phyloP scores from a whole-genome alignment of 1,140 invertebrate species.

The Limonius californicus region DNA sequence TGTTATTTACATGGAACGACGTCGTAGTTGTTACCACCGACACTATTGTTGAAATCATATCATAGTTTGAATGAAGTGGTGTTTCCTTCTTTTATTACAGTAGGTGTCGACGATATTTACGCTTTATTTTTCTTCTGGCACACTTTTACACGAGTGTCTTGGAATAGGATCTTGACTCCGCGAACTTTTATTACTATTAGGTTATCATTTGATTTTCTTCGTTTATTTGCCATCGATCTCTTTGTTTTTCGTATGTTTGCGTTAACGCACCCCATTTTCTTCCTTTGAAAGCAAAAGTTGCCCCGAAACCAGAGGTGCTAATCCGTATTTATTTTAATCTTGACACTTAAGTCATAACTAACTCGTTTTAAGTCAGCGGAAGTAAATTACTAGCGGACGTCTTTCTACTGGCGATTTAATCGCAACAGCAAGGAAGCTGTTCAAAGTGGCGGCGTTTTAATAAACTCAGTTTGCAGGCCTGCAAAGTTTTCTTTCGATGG shows the following conservation, averaged over 20 bases:
- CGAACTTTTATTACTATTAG: neutral
- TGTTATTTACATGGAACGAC: neutral
- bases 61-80: constrained; percentile 21
- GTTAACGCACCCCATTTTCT: neutral
- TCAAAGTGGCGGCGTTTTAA: too few relatives aligned
- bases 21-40: constrained; percentile 26
- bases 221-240: neutral
- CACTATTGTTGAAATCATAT: constrained; percentile 40
- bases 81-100: constrained; percentile 8
- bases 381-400: too few relatives aligned
- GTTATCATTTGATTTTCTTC: neutral
- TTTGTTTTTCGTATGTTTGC: neutral
- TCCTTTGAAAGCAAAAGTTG: too few relatives aligned
- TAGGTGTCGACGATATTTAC: neutral
- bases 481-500: too few relatives aligned
- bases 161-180: neutral
- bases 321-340: too few relatives aligned
- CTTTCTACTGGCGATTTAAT: too few relatives aligned
- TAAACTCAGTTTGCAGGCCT: too few relatives aligned
- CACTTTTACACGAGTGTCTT: neutral
- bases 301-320: too few relatives aligned
- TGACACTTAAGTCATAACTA: too few relatives aligned
- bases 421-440: too few relatives aligned
- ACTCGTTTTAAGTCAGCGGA: too few relatives aligned
- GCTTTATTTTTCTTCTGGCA: neutral